Evolutionary conservation across 1,140 invertebrate genomes (phyloP).

Genomic region (Pseudomyrmex pallidus): DNA sequence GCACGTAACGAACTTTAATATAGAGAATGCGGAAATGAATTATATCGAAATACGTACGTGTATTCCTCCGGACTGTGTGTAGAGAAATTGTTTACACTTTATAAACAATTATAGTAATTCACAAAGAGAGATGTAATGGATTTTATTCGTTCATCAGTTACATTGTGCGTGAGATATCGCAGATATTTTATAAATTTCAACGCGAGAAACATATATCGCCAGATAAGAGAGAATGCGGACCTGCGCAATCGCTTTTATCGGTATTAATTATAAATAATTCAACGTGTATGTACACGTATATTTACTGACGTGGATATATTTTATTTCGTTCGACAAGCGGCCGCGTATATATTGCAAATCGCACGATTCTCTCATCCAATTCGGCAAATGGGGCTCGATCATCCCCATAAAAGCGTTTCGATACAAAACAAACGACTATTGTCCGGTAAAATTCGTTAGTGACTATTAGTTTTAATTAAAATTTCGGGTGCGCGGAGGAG

Average conservation of each 20-base stretch:
- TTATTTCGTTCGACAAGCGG: not conserved
- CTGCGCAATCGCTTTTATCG: not conserved
- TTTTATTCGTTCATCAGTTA: slow-evolving; percentile 1
- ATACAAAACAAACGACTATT: slow-evolving; percentile 29
- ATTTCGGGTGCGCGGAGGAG: slow-evolving; percentile 48
- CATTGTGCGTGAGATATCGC: not conserved
- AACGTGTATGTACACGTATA: not conserved
- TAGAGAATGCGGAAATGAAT: not conserved
- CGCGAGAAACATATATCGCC: too few species aligned
- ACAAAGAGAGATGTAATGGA: not conserved
- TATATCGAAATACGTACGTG: too few species aligned
- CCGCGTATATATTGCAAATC: slow-evolving; percentile 26
- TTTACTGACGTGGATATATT: slow-evolving; percentile 16
- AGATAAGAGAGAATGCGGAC: too few species aligned
- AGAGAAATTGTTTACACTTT: not conserved
- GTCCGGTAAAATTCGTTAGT: slow-evolving; percentile 62
- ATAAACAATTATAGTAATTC: not conserved
- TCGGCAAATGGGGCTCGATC: slow-evolving; percentile 48
- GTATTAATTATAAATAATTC: slow-evolving; percentile 37
- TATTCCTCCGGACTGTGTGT: too few species aligned
- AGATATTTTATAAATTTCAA: slow-evolving; percentile 2
- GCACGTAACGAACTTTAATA: too few species aligned
- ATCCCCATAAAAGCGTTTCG: slow-evolving; percentile 35
- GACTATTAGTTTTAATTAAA: slow-evolving; percentile 72
- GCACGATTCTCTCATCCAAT: slow-evolving; percentile 36